Evolutionary conservation across 2,113 vertebrate species (phyloP), one percentile per base, ranked within the genome.

Genomic region (Lepus americanus): DNA sequence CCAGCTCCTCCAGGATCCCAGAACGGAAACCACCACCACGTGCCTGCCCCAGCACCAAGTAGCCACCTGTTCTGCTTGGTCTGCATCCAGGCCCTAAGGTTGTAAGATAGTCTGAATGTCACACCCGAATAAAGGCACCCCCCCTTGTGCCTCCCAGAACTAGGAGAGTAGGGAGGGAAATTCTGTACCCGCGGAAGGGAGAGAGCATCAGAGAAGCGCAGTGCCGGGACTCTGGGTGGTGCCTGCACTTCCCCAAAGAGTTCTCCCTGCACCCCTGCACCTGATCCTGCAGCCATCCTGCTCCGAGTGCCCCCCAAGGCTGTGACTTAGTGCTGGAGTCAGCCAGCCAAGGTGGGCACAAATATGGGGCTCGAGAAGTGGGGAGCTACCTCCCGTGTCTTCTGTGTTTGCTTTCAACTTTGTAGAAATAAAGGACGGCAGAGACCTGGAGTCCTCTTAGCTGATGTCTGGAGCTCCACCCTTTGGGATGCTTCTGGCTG

Each of bases 351-450:
- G 33, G 29, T 17, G 10, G 8, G 25, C 66, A 27, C 33, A 67
- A 31, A 31, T 17, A 72, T 0, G 2, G 72, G 31, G 3, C 53
- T 55, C 64, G 64, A 44, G 2, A 14, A 64, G 4, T 3, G 0
- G 25, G 49, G 44, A 31, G 20, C 69, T 64, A 59, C 29, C 17
- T 64, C 16, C 51, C n/a, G 55, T 25, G 39, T 67, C 55, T 31
- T 89, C 59, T 7, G 29, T 59, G 20, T 36, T 1, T 10, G 16
- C 27, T 55, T 87, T 25, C 17, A 2, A 23, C 83, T 87, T 63
- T 61, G 29, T 55, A 79, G 49, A 27, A 69, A 83, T 44, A 83
- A 61, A 80, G 59, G 31, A 79, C 49, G 64, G 33, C 29, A 51
- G n/a, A 27, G 39, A 55, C 9, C 16, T 70, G 49, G 31, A 8